phyloP scores from a whole-genome alignment of 2,113 vertebrate genomes.

The Upupa epops region DNA sequence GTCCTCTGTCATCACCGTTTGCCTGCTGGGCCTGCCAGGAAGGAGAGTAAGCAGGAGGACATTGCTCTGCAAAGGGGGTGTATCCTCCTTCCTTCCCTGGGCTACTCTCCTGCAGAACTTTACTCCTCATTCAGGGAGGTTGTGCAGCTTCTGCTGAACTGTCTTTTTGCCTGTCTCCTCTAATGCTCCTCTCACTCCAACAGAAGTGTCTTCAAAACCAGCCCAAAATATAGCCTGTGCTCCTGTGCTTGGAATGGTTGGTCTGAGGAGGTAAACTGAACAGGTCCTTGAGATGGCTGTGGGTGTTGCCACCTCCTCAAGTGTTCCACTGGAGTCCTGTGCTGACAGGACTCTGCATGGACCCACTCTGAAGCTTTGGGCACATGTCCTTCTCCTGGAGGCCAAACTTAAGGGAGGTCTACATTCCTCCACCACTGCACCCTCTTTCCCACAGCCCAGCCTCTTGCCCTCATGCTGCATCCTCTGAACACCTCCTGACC shows the following conservation, averaged over 20 bases:
- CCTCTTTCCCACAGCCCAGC: not conserved
- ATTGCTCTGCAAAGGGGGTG: not conserved
- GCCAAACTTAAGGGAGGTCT: not conserved
- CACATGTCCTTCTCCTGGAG: not conserved
- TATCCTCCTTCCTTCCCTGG: not conserved
- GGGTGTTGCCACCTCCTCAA: not conserved
- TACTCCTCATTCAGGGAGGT: not conserved
- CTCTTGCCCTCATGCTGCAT: not conserved
- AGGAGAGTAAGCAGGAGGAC: not conserved
- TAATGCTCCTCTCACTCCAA: not conserved
- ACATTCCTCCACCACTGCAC: fast-evolving
- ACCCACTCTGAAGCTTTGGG: not conserved
- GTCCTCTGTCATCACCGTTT: not conserved
- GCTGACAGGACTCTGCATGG: not conserved
- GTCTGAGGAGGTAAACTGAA: not conserved
- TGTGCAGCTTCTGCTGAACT: not conserved
- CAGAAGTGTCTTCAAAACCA: not conserved
- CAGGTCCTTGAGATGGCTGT: not conserved
- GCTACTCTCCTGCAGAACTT: not conserved
- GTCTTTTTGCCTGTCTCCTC: not conserved
- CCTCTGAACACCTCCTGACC: not conserved
- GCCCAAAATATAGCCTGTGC: not conserved
- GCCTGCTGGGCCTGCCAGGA: not conserved
- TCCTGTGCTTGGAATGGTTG: not conserved
- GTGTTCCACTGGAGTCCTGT: not conserved